Evolutionary conservation across 2,888 invertebrate species (phyloP).

Genomic region (Habrosyne pyritoides): DNA sequence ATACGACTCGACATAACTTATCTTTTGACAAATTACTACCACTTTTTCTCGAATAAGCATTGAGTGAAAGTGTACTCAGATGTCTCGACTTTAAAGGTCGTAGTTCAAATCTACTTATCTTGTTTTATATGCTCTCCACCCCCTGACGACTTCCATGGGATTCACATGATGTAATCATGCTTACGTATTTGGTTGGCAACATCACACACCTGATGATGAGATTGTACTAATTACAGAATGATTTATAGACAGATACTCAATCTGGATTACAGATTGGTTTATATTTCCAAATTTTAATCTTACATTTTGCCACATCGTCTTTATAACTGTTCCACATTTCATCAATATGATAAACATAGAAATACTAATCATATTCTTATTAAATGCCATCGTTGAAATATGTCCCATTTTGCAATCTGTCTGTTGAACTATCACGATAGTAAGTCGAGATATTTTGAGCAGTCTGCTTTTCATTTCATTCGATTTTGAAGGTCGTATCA

Average conservation of each 20-base stretch:
- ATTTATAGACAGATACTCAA: conserved; percentile 24
- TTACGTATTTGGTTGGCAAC: conserved; percentile 25
- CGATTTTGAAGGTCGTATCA: conserved; percentile 68
- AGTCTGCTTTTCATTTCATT: conserved; percentile 53
- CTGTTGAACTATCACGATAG: conserved; percentile 20
- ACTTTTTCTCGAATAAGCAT: conserved; percentile 9
- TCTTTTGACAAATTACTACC: neutral
- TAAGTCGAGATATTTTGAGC: conserved; percentile 20
- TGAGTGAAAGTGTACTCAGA: conserved; percentile 36
- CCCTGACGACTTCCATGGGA: neutral
- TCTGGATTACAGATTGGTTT: neutral
- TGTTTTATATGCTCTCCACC: conserved; percentile 11
- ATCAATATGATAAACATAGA: conserved; percentile 9
- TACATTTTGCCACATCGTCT: neutral
- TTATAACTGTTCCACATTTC: neutral
- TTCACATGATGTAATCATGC: conserved; percentile 33
- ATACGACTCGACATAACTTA: neutral
- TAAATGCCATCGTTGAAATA: conserved; percentile 10
- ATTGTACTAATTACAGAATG: conserved; percentile 8
- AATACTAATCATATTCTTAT: conserved; percentile 10
- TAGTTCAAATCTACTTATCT: conserved; percentile 41
- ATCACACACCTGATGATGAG: neutral
- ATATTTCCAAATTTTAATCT: neutral
- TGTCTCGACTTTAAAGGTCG: conserved; percentile 34
- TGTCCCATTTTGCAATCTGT: conserved; percentile 12